phyloP scores from a whole-genome alignment of 53 echinoderm and acorn worm genomes.

The Zoroaster sp. region DNA sequence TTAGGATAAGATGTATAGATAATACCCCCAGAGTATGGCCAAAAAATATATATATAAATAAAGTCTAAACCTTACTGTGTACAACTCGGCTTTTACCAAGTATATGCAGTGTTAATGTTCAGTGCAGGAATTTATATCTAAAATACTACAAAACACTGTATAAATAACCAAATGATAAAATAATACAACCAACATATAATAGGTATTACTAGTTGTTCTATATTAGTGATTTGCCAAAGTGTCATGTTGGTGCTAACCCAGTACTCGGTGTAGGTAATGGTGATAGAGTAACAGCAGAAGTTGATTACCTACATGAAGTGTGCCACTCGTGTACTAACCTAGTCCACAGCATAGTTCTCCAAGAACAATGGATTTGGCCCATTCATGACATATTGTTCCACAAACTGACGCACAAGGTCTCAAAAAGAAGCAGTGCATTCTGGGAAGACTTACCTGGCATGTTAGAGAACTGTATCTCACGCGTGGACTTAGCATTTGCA shows the following conservation, averaged over 20 bases:
- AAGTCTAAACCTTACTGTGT: background rate
- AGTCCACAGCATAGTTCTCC: no score
- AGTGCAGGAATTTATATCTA: background rate
- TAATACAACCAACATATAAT: background rate
- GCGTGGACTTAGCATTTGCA: no score
- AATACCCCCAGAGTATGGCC: background rate
- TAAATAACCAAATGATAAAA: background rate
- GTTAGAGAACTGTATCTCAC: no score
- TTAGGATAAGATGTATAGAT: no score
- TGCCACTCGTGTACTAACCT: no score
- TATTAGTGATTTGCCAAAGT: background rate
- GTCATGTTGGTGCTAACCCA: background rate
- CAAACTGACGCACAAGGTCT: no score
- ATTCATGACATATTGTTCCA: no score
- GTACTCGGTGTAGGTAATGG: background rate
- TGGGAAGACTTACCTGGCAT: no score
- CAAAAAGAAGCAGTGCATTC: no score
- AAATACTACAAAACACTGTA: background rate
- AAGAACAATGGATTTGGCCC: no score
- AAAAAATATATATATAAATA: background rate
- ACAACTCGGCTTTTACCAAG: background rate
- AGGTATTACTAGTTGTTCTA: background rate
- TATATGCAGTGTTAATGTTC: background rate
- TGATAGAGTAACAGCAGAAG: no score
- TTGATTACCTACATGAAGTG: no score